These are phyloP conservation scores for Phanerotoma sp. DNA, from an alignment of 2,888 invertebrate species.

Conservation along the genomic window DNA sequence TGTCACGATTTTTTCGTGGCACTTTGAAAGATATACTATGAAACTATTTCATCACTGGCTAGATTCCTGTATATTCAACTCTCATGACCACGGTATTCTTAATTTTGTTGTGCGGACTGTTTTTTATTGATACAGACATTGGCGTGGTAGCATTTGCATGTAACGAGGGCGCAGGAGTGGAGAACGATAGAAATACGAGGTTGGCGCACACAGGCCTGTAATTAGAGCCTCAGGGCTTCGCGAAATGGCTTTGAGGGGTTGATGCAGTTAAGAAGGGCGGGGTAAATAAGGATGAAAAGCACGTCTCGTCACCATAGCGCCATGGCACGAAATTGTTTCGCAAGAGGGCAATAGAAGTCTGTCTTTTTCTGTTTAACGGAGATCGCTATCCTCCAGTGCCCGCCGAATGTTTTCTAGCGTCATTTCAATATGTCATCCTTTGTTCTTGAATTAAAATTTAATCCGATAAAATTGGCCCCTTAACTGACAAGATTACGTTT, in stretches of 20 bases:
- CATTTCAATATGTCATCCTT: slow-evolving; percentile 55
- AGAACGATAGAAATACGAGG: slow-evolving; percentile 32
- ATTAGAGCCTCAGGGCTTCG: slow-evolving; percentile 54
- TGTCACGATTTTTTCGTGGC: neutral
- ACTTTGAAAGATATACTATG: neutral
- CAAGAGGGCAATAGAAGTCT: slow-evolving; percentile 6
- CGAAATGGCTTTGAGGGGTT: slow-evolving; percentile 40
- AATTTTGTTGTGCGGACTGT: slow-evolving; percentile 38
- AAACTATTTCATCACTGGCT: slow-evolving; percentile 25
- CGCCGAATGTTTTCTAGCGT: slow-evolving; percentile 42
- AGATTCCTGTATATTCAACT: slow-evolving; percentile 31
- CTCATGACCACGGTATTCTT: slow-evolving; percentile 27
- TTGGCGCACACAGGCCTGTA: slow-evolving; percentile 44
- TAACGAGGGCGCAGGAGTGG: slow-evolving; percentile 31
- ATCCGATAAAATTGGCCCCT: slow-evolving; percentile 41
- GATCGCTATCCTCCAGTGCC: too few relatives aligned
- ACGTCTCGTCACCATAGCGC: slow-evolving; percentile 28
- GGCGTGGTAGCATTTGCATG: slow-evolving; percentile 40
- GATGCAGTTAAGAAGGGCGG: slow-evolving; percentile 32
- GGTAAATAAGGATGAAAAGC: slow-evolving; percentile 24
- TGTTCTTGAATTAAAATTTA: slow-evolving; percentile 57
- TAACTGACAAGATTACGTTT: slow-evolving; percentile 46
- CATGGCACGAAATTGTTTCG: slow-evolving; percentile 4
- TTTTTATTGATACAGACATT: slow-evolving; percentile 54
- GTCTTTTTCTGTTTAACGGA: slow-evolving; percentile 13